These are phyloP conservation scores for Caenorhabditis zanzibari DNA, from an alignment of 2,888 invertebrate species.

Conservation along the genomic window DNA sequence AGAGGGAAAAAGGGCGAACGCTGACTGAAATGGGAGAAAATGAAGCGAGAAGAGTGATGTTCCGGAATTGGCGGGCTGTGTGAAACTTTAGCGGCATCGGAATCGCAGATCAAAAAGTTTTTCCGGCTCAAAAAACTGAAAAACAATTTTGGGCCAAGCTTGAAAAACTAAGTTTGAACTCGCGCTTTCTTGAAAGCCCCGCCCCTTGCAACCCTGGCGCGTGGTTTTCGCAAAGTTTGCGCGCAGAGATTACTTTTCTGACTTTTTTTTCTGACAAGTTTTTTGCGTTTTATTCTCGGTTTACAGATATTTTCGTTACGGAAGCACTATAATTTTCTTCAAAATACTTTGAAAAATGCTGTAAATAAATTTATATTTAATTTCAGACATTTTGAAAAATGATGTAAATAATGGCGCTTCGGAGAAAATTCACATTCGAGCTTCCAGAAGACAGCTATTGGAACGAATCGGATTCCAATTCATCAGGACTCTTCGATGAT, in stretches of 20 bases:
- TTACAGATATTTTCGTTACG: background rate
- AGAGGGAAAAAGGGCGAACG: too few species aligned
- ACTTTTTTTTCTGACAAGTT: slow-evolving; percentile 4
- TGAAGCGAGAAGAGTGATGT: background rate
- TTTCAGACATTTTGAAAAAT: slow-evolving; percentile 35
- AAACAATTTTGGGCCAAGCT: slow-evolving; percentile 4
- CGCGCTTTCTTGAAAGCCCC: slow-evolving; percentile 40
- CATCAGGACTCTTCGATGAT: slow-evolving; percentile 75
- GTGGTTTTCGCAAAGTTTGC: slow-evolving; percentile 32
- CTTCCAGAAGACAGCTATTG: slow-evolving; percentile 80
- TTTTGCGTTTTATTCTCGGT: background rate
- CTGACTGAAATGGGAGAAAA: background rate
- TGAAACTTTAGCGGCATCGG: too few species aligned
- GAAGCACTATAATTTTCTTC: too few species aligned
- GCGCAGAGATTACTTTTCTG: slow-evolving; percentile 5
- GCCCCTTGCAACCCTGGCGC: slow-evolving; percentile 40
- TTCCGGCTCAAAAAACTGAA: background rate
- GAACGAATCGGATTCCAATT: slow-evolving; percentile 74
- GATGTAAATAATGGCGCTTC: slow-evolving; percentile 67
- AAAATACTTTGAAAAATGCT: too few species aligned
- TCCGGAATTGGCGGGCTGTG: too few species aligned
- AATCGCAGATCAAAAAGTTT: too few species aligned
- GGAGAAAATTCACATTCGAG: slow-evolving; percentile 79
- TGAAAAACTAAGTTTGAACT: slow-evolving; percentile 31
- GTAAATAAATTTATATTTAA: too few species aligned